Conservation (phyloP, 2,113 vertebrate species). For the Syngnathus scovelli region DNA sequence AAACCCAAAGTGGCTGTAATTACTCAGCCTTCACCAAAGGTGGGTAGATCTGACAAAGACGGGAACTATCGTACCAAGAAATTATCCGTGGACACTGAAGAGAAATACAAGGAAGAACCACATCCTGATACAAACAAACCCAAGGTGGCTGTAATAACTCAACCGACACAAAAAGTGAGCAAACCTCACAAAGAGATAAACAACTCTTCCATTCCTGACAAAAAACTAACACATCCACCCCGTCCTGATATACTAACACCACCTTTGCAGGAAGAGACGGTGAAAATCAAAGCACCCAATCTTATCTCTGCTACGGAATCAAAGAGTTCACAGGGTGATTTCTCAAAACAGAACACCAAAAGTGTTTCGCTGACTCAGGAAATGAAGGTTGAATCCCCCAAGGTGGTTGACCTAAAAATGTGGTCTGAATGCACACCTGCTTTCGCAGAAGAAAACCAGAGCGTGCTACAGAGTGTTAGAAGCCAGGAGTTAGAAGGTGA, state of each 20-base stretch:
- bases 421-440: not conserved
- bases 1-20: conserved; percentile 5
- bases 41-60: conserved; percentile 12
- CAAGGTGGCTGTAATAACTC: not conserved
- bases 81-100: not conserved
- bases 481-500: conserved; percentile 10
- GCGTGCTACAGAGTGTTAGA: conserved; percentile 8
- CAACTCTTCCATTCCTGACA: not conserved
- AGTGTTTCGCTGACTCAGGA: conserved; percentile 30
- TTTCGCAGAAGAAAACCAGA: conserved; percentile 1
- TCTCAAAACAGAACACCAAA: conserved; percentile 23
- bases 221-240: not conserved
- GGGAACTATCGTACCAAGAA: not conserved
- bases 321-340: not conserved
- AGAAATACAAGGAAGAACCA: not conserved
- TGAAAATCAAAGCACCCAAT: conserved; percentile 26
- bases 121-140: not conserved
- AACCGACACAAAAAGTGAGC: not conserved
- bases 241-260: not conserved
- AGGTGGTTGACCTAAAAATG: conserved; percentile 42
- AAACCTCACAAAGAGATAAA: conserved; percentile 13
- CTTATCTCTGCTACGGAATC: conserved; percentile 5
- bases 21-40: not conserved
- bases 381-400: conserved; percentile 30
- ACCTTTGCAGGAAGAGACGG: conserved; percentile 5